Conservation (phyloP, 2,113 vertebrate species). For the Pogonocichla stellata region DNA sequence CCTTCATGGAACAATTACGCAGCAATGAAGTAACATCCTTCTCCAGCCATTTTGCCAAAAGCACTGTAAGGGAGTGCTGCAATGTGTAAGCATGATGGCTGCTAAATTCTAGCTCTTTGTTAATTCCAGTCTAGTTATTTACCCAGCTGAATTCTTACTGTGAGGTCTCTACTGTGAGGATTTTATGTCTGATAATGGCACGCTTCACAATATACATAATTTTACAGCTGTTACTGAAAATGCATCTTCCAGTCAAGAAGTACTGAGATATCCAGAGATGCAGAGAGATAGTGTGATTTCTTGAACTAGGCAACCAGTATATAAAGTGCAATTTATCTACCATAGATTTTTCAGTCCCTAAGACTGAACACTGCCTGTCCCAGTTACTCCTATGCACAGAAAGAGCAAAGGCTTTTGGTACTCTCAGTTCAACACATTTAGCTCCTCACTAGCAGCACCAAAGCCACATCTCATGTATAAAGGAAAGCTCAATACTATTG, state of each 20-base stretch:
- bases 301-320: neutral
- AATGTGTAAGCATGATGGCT: neutral
- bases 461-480: neutral
- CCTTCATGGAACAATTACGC: neutral
- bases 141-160: neutral
- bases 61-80: fast-evolving
- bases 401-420: neutral
- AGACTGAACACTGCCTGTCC: neutral
- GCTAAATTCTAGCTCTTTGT: neutral
- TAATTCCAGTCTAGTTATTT: neutral
- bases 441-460: neutral
- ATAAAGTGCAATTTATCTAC: neutral
- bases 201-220: neutral
- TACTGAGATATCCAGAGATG: neutral
- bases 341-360: neutral
- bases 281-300: neutral
- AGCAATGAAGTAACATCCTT: neutral
- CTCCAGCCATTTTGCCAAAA: neutral
- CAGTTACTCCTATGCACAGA: neutral
- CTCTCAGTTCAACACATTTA: neutral
- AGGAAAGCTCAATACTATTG: neutral
- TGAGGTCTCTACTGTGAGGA: neutral
- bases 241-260: neutral
- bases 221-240: neutral
- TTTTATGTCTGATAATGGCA: neutral